Evolutionary conservation across 1,140 invertebrate genomes (phyloP), one percentile per base, ranked within the genome.

Genomic region (Nylanderia fulva): DNA sequence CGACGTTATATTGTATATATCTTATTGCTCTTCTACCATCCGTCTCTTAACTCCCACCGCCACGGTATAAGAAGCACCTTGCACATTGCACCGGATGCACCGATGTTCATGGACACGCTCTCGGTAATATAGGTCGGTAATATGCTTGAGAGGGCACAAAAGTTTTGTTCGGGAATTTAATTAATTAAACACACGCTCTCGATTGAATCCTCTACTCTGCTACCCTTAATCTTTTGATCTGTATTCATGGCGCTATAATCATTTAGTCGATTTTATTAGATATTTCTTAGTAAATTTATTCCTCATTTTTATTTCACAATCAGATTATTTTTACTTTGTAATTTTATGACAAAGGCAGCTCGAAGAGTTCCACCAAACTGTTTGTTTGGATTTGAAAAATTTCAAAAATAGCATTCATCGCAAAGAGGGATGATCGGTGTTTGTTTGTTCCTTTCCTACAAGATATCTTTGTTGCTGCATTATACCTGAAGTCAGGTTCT

Each of bases 1-100:
- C 8, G 18, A 1, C 13, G 4, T 68, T 84, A 74, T 75, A 76
- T 82, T 60, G 54, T 64, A 56, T 84, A 74, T 75, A 76, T 82
- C 69, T 64, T 69, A 56, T 85, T 80, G 48, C 63, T 6, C 66
- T 66, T 48, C 72, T 48, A 80, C 27, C n/a, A 33, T 80, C 68
- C 56, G 61, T 29, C 29, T 13, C n/a, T 79, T 27, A 45, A 54
- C 60, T 87, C 58, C 52, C 54, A 60, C 48, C 69, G 27, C 39
- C 33, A 61, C 48, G 52, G 45, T 71, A 48, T 48, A 74, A 74
- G 56, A 48, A 89, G 79, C 85, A 89, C 88, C 85, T 89, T 89
- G 79, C 87, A 56, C 21, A 74, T 60, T 36, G 42, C 72, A 64
- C 36, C 21, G 52, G 63, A 64, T 66, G 21, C 75, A 58, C 13